These are phyloP conservation scores for Eubucco bourcierii DNA, from an alignment of 2,113 vertebrate genomes.

Conservation along the genomic window DNA sequence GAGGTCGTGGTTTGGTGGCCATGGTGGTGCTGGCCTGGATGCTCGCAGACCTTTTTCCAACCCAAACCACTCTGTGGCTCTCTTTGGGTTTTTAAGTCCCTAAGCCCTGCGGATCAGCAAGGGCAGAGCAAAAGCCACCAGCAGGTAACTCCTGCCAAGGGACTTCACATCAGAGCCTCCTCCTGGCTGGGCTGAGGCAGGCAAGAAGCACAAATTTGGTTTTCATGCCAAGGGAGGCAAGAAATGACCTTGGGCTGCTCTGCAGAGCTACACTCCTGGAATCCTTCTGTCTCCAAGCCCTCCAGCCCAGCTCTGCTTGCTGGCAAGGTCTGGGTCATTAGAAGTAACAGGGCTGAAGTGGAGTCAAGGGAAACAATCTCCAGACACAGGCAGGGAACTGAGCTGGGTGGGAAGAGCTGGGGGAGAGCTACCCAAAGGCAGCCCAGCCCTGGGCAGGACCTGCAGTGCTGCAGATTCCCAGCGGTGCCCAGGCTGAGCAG, in stretches of 20 bases:
- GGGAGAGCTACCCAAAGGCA: not conserved
- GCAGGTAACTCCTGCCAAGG: conserved; percentile 50
- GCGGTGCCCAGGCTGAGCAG: not conserved
- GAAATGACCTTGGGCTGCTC: conserved; percentile 49
- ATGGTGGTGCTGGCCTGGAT: no score
- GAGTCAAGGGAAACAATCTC: conserved; percentile 49
- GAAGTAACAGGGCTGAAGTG: conserved; percentile 2
- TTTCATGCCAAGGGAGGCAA: conserved; percentile 31
- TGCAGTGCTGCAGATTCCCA: no score
- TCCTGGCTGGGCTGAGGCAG: conserved; percentile 56
- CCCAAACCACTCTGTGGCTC: no score
- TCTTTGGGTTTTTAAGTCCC: no score
- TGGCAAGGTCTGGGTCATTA: conserved; percentile 34
- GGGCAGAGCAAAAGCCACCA: not conserved
- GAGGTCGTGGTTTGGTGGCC: no score
- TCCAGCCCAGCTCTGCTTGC: not conserved
- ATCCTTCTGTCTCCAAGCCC: conserved; percentile 39
- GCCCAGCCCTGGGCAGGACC: not conserved
- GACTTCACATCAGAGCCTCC: conserved; percentile 49
- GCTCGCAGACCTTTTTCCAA: no score
- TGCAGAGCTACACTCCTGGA: not conserved
- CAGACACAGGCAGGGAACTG: accelerated
- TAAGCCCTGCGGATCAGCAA: no score
- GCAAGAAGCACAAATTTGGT: conserved; percentile 45
- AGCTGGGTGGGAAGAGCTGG: not conserved